Conservation (phyloP, 2,888 invertebrate species). For the Cheiracanthium punctorium region DNA sequence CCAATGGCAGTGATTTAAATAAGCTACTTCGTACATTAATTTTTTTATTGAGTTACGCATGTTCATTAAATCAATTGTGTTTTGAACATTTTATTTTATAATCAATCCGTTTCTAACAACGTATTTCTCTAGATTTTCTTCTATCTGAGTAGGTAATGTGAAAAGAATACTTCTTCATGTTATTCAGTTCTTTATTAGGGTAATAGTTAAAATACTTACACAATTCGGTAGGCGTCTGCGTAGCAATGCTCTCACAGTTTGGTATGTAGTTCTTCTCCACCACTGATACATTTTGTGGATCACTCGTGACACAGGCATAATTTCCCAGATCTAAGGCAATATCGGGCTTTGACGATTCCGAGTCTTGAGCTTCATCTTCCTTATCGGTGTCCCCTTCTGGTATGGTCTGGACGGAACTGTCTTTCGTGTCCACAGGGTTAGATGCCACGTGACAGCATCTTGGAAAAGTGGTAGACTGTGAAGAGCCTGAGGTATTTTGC, state of each 20-base stretch:
- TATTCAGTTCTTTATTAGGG: too few relatives aligned
- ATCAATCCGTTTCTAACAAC: too few relatives aligned
- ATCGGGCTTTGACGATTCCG: background rate
- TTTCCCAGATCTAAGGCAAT: background rate
- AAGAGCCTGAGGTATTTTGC: background rate
- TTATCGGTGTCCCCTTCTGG: conserved; percentile 54
- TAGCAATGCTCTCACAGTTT: conserved; percentile 44
- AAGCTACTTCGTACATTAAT: too few relatives aligned
- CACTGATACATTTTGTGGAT: conserved; percentile 26
- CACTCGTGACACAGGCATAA: conserved; percentile 17
- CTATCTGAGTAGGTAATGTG: too few relatives aligned
- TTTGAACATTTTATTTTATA: too few relatives aligned
- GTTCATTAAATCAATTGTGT: too few relatives aligned
- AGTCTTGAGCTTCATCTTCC: background rate
- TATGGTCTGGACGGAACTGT: conserved; percentile 71
- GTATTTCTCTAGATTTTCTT: too few relatives aligned
- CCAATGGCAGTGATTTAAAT: too few relatives aligned
- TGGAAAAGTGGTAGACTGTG: conserved; percentile 37
- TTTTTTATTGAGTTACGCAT: too few relatives aligned
- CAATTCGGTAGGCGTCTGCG: conserved; percentile 43
- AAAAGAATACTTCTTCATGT: too few relatives aligned
- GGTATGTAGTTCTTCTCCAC: conserved; percentile 39
- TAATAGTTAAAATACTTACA: conserved; percentile 48
- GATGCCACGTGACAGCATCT: conserved; percentile 61
- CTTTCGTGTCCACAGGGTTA: conserved; percentile 63